Conservation (phyloP, 1,140 invertebrate genomes). For the Scaptomyza hsui region DNA sequence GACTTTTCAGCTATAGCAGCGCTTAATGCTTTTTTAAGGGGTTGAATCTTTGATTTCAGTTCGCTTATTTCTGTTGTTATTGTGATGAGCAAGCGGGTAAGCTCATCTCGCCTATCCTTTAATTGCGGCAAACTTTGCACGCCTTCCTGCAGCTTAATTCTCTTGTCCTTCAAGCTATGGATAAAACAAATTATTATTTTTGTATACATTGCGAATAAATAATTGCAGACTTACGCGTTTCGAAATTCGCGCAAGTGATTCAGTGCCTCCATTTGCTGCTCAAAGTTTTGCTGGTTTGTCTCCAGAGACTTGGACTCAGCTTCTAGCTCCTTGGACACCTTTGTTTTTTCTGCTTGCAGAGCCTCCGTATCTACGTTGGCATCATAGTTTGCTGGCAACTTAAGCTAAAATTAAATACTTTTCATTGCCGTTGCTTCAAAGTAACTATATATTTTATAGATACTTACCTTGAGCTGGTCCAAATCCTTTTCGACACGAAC, state of each 20-base stretch:
- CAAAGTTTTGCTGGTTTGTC: conserved; percentile 85
- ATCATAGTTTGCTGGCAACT: conserved; percentile 69
- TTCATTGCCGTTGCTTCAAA: background rate
- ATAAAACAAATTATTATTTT: background rate
- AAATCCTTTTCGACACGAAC: conserved; percentile 63
- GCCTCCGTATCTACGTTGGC: conserved; percentile 64
- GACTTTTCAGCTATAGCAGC: conserved; percentile 82
- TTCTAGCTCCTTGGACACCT: conserved; percentile 68
- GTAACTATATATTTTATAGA: background rate
- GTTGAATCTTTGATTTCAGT: conserved; percentile 81
- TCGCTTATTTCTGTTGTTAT: conserved; percentile 79
- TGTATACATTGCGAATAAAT: background rate
- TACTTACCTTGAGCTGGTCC: conserved; percentile 54
- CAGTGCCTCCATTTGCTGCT: conserved; percentile 81
- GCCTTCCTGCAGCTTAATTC: conserved; percentile 80
- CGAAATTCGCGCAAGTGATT: conserved; percentile 67
- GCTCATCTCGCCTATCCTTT: conserved; percentile 63
- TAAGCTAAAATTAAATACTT: conserved; percentile 31
- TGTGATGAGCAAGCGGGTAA: conserved; percentile 75
- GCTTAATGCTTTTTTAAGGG: conserved; percentile 83
- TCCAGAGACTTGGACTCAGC: conserved; percentile 79
- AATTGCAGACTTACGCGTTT: conserved; percentile 37
- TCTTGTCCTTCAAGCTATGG: conserved; percentile 65
- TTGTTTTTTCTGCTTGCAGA: conserved; percentile 69
- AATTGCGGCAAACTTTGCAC: conserved; percentile 82